Evolutionary conservation across 2,797 vertebrate species (phyloP).

Genomic region (Borostomias antarcticus): DNA sequence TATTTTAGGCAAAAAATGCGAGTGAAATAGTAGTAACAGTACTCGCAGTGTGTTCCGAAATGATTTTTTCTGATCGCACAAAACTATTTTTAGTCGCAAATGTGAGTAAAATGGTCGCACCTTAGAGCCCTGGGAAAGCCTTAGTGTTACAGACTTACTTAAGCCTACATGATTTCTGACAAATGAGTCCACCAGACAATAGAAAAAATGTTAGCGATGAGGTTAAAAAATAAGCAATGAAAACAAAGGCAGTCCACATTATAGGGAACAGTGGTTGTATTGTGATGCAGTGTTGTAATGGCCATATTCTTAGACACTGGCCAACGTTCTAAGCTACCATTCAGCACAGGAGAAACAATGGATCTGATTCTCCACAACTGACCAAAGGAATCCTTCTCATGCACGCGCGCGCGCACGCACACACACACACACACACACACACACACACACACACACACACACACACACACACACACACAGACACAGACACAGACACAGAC

Average conservation of each 20-base stretch:
- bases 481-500: background rate
- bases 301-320: slow-evolving; percentile 48
- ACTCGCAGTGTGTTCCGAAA: too few relatives aligned
- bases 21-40: too few relatives aligned
- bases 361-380: slow-evolving; percentile 38
- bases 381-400: slow-evolving; percentile 15
- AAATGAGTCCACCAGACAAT: background rate
- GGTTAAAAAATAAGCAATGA: background rate
- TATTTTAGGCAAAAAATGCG: too few relatives aligned
- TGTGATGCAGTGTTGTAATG: background rate
- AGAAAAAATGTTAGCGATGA: background rate
- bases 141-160: background rate
- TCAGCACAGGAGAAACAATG: slow-evolving; percentile 54
- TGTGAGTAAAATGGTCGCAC: too few relatives aligned
- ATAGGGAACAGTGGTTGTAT: slow-evolving; percentile 22
- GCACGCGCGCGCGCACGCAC: slow-evolving; percentile 2
- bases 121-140: background rate
- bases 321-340: slow-evolving; percentile 50
- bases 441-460: slow-evolving; percentile 2
- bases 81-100: too few relatives aligned
- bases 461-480: background rate
- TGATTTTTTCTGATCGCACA: too few relatives aligned
- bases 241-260: background rate
- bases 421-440: background rate
- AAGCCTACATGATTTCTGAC: too few relatives aligned